A percentile compares a stretch with the other conserved stretches of the same genome.
These are phyloP conservation scores for Chymomyza amoena DNA, from an alignment of 2,888 invertebrate genomes.

Conservation along the genomic window DNA sequence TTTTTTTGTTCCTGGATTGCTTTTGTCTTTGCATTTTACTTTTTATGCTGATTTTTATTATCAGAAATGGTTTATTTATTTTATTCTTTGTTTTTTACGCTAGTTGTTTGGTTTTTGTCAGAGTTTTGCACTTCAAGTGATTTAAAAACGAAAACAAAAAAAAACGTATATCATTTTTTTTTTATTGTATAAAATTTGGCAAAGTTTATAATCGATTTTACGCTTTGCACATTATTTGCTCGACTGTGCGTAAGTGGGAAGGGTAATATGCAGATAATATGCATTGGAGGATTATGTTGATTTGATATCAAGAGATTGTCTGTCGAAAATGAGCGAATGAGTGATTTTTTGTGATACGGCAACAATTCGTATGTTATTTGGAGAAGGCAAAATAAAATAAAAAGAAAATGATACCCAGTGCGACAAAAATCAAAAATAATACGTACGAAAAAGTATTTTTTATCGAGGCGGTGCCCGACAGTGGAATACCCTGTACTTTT, in stretches of 20 bases:
- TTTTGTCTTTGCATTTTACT: conserved; percentile 1
- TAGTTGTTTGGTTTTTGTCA: conserved; percentile 9
- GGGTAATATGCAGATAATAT: background rate
- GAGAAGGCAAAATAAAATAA: too few relatives aligned
- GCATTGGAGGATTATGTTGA: background rate
- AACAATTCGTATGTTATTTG: too few relatives aligned
- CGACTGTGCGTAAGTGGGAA: background rate
- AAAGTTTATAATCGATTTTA: conserved; percentile 46
- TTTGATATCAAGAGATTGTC: background rate
- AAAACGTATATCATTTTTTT: too few relatives aligned
- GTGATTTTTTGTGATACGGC: background rate
- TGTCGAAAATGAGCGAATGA: background rate
- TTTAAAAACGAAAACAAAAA: conserved; percentile 39
- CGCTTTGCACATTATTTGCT: conserved; percentile 54
- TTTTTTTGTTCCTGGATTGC: conserved; percentile 1
- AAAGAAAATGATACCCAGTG: too few relatives aligned
- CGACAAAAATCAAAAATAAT: too few relatives aligned
- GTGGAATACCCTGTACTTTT: too few relatives aligned
- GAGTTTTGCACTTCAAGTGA: conserved; percentile 41
- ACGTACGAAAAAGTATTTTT: too few relatives aligned
- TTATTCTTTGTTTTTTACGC: conserved; percentile 7
- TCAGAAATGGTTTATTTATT: conserved; percentile 42
- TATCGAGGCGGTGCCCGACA: too few relatives aligned
- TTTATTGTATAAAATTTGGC: background rate
- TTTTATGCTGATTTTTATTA: conserved; percentile 42